Percentiles rank a stretch among this genome's conserved stretches.
These are phyloP conservation scores for Glaucidium brasilianum DNA, from an alignment of 2,113 vertebrate genomes.

Conservation along the genomic window DNA sequence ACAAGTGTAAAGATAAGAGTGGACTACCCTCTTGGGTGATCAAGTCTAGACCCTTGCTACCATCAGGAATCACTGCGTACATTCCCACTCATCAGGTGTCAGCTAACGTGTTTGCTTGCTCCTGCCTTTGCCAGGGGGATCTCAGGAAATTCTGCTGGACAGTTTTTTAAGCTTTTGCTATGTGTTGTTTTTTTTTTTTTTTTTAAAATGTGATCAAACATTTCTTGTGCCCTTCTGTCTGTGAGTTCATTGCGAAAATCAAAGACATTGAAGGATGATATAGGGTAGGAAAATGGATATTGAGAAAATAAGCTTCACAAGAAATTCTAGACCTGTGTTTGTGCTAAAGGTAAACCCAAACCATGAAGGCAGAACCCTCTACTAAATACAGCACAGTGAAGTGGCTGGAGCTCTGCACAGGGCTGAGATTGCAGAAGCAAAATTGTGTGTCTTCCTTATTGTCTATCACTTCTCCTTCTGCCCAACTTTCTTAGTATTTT, in stretches of 20 bases:
- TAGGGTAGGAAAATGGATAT: fast-evolving
- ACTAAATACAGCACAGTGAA: not conserved
- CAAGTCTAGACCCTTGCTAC: not conserved
- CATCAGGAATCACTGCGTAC: not conserved
- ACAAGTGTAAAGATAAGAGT: not conserved
- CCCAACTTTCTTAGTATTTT: not conserved
- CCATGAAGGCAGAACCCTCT: not conserved
- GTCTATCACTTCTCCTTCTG: not conserved
- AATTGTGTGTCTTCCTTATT: not conserved
- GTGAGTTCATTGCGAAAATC: not conserved
- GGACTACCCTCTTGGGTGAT: not conserved
- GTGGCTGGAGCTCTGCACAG: not conserved
- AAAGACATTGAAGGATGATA: not conserved
- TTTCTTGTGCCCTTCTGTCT: not conserved
- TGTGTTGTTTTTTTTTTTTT: too few species aligned
- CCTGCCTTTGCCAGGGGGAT: not conserved
- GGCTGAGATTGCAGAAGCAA: not conserved
- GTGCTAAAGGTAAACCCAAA: not conserved
- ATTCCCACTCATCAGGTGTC: not conserved
- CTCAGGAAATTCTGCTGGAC: not conserved
- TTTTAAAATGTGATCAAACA: not conserved
- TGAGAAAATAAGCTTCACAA: not conserved
- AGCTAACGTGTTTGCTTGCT: not conserved
- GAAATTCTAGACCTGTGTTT: not conserved
- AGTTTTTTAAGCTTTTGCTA: not conserved